A percentile compares a stretch with the other conserved stretches of the same genome.
phyloP scores from a whole-genome alignment of 2,797 vertebrate genomes.

The Tokudaia muenninki region DNA sequence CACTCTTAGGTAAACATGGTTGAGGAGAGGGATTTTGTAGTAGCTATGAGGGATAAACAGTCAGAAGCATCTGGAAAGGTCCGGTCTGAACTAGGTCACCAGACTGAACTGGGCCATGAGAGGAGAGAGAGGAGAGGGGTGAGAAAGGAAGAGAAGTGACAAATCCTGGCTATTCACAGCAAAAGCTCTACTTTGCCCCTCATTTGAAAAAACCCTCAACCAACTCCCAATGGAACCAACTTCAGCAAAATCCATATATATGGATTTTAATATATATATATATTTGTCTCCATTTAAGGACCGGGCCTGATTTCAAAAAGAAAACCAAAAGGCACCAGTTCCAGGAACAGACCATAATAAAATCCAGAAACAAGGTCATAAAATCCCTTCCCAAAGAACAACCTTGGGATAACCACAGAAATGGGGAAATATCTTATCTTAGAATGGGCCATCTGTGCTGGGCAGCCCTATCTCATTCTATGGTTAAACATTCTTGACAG shows the following conservation, averaged over 20 bases:
- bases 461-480: background rate
- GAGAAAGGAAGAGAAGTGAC: background rate
- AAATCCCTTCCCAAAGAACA: background rate
- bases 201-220: background rate
- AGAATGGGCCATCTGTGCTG: background rate
- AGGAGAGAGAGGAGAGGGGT: background rate
- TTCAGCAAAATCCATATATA: background rate
- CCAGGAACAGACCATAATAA: background rate
- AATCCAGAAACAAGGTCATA: background rate
- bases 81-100: background rate
- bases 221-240: background rate
- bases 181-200: background rate
- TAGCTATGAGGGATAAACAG: background rate
- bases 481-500: background rate
- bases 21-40: background rate
- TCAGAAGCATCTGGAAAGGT: background rate
- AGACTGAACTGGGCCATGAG: background rate
- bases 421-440: background rate
- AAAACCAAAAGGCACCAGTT: background rate
- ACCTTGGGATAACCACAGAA: background rate
- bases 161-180: background rate
- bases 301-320: background rate
- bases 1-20: background rate
- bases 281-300: background rate
- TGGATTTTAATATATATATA: background rate